phyloP scores from a whole-genome alignment of 2,797 vertebrate species.

The Propithecus perrieri region DNA sequence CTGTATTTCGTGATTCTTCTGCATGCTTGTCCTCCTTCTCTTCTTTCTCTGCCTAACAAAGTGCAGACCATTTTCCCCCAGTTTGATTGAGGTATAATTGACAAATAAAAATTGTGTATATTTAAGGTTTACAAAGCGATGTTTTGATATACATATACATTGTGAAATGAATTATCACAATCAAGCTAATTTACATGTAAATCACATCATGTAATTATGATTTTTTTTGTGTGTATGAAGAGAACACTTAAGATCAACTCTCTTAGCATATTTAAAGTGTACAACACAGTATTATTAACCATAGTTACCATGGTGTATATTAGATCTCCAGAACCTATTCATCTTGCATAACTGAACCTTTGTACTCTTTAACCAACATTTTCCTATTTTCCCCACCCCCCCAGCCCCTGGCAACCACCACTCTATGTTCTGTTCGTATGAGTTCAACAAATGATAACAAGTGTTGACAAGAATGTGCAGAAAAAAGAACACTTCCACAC shows the following conservation, averaged over 20 bases:
- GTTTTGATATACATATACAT: neutral
- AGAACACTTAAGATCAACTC: neutral
- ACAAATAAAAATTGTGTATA: neutral
- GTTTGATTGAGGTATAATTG: neutral
- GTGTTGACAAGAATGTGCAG: neutral
- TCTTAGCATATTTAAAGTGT: neutral
- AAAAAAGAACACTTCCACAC: neutral
- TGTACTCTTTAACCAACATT: neutral
- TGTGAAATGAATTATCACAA: neutral
- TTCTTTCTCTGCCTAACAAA: neutral
- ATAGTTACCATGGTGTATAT: neutral
- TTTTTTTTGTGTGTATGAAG: neutral
- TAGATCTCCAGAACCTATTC: neutral
- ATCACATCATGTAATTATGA: neutral
- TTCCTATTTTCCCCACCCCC: neutral
- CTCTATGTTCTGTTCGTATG: neutral
- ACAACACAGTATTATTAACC: neutral
- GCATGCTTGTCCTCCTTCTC: neutral
- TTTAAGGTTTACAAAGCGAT: neutral
- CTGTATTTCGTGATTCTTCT: neutral
- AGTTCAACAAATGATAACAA: neutral
- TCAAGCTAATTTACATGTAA: neutral
- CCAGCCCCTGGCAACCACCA: neutral
- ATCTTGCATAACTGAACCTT: neutral
- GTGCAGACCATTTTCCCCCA: neutral